phyloP scores from a whole-genome alignment of 2,797 vertebrate species.

The Rousettus madagascariensis region DNA sequence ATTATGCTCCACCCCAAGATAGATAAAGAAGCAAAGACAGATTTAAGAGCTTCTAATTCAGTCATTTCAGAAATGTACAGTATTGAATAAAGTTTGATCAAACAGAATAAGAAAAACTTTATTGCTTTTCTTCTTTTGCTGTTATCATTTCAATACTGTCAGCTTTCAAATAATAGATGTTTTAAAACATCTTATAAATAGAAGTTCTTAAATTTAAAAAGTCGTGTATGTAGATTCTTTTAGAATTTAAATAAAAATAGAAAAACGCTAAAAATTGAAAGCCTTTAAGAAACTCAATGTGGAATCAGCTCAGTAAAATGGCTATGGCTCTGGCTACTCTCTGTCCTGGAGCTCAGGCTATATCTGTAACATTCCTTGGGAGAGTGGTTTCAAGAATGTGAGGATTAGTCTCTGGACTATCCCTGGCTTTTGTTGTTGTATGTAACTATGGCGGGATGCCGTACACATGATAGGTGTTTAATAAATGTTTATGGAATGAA shows the following conservation, averaged over 20 bases:
- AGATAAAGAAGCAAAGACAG: neutral
- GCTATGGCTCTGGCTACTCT: neutral
- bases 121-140: neutral
- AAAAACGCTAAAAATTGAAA: neutral
- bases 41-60: neutral
- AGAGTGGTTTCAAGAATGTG: neutral
- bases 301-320: neutral
- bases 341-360: neutral
- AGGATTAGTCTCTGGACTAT: neutral
- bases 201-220: conserved; percentile 21
- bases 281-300: neutral
- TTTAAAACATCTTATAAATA: neutral
- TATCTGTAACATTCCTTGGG: neutral
- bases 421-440: neutral
- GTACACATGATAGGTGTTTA: neutral
- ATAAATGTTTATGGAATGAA: neutral
- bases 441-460: neutral
- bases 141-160: neutral
- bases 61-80: neutral
- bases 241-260: conserved; percentile 40
- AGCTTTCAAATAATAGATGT: conserved; percentile 32
- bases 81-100: neutral
- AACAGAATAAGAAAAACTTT: neutral
- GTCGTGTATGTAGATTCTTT: neutral
- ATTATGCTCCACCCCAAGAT: neutral